Base-by-base conservation (phyloP, 2,797 vertebrate species). In the Oophaga sylvatica region DNA sequence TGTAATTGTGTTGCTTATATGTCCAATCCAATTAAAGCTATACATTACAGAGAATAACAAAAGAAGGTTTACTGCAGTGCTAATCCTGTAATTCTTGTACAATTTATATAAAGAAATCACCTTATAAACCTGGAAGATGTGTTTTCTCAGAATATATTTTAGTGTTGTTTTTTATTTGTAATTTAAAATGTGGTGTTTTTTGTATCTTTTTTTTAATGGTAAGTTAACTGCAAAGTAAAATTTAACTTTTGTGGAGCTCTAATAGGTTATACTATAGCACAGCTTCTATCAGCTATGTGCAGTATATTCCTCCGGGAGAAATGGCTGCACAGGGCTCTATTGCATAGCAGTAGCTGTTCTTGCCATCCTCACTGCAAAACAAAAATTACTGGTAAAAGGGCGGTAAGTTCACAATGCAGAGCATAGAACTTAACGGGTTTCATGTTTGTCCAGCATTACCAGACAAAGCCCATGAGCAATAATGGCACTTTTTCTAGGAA, bases 1-100 rank as follows among this genome's bases (percentile, higher is more conserved):
- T 95, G 96, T 97, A 96, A 96, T 95, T 95, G 96, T 98, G 95
- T 93, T 97, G 95, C 96, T 97, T 96, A 95, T 95, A 95, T 97
- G 96, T 96, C 96, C 93, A 95, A 95, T 96, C 94, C 92, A 94
- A 96, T 95, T 59, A 56, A 84, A 75, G 83, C 87, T 93, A 91
- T 96, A 93, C 94, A 93, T 92, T 63, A 91, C 91, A 5, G 90
- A 89, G 90, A 92, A 62, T 80, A 76, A 88, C 29, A 11, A 92
- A 87, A 65, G 3, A 83, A 87, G 57, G 78, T 92, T 86, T 91
- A 94, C 53, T 87, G 35, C 68, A 19, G n/a, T 76, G 16, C 17
- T 82, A 56, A 78, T 53, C n/a, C 62, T 65, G 41, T 45, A 56
- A 81, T 63, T 35, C 91, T 63, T 16, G 12, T 35, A 62, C 9